These are phyloP conservation scores for Anolis sagrei DNA, from an alignment of 2,113 vertebrate genomes.

Conservation along the genomic window DNA sequence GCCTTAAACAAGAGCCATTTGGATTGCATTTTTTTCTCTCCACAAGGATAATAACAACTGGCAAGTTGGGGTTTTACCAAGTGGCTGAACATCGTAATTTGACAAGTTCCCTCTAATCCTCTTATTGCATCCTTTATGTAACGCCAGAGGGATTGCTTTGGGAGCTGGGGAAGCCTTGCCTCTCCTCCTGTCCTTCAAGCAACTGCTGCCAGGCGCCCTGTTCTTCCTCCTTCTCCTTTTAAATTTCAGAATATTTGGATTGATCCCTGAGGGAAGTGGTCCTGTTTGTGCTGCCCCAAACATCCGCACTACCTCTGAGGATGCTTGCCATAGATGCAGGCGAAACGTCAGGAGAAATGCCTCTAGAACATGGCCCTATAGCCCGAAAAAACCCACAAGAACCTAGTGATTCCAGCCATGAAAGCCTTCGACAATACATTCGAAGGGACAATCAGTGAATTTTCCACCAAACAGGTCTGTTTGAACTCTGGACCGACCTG, in stretches of 20 bases:
- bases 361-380: no score
- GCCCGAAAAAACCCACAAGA: no score
- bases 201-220: no score
- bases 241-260: not conserved
- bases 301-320: no score
- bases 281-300: not conserved
- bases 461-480: rapidly evolving
- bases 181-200: not conserved
- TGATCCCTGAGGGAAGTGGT: not conserved
- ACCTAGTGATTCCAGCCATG: no score
- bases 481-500: rapidly evolving
- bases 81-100: conserved; percentile 18
- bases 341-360: no score
- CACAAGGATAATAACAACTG: not conserved
- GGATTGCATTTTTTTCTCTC: not conserved
- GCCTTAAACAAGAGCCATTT: not conserved
- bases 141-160: rapidly evolving
- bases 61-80: not conserved
- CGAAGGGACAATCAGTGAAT: rapidly evolving
- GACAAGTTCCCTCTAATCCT: conserved; percentile 40
- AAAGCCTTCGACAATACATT: no score
- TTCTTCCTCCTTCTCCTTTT: rapidly evolving
- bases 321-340: no score
- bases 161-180: rapidly evolving
- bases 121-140: rapidly evolving